phyloP scores from a whole-genome alignment of 2,113 vertebrate species.

The Hipposideros armiger region DNA sequence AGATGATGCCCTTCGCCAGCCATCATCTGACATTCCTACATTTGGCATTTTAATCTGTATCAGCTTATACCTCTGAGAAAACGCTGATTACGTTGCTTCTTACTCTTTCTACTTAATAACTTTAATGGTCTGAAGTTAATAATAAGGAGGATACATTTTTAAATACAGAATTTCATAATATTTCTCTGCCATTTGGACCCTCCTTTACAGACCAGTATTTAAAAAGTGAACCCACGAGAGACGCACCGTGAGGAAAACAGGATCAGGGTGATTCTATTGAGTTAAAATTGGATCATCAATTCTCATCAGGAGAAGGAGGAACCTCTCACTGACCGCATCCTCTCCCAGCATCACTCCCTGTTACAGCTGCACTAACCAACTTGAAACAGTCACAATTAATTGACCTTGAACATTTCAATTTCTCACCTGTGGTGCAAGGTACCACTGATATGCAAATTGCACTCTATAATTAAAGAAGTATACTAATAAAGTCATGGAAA shows the following conservation, averaged over 20 bases:
- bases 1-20: background rate
- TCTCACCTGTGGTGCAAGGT: conserved; percentile 78
- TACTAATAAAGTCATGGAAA: conserved; percentile 77
- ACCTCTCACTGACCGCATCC: background rate
- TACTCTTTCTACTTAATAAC: conserved; percentile 43
- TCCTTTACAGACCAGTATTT: conserved; percentile 46
- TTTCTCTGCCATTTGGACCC: conserved; percentile 27
- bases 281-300: conserved; percentile 69
- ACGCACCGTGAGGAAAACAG: background rate
- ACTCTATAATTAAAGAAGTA: conserved; percentile 69
- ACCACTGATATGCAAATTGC: conserved; percentile 79
- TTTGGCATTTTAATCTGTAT: background rate
- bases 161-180: background rate
- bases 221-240: background rate
- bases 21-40: background rate
- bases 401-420: conserved; percentile 83
- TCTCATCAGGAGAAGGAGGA: conserved; percentile 69
- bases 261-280: background rate
- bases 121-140: background rate
- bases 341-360: background rate
- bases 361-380: conserved; percentile 16
- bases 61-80: background rate
- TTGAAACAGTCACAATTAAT: conserved; percentile 74
- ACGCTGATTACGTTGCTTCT: background rate
- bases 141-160: background rate